Base-by-base conservation (phyloP, 2,888 invertebrate species). In the Encarsia formosa region DNA sequence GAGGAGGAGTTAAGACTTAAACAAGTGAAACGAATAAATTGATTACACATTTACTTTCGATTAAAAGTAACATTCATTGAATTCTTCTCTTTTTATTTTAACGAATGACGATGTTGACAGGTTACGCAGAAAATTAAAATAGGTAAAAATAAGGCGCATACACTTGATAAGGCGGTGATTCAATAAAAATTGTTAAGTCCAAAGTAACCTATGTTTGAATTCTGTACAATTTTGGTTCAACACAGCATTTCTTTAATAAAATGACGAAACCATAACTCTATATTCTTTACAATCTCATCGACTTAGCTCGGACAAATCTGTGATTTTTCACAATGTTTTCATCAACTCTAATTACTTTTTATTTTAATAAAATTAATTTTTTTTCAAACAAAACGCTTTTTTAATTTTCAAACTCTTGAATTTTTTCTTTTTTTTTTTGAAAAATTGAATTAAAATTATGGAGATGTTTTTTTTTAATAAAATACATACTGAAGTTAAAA, bases 191-290 rank as follows among this genome's bases (percentile, higher is more conserved):
- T 38, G 26, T 53, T 53, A 51, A 42, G 50, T 57, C 50, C 50
- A 57, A 32, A 42, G 41, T 48, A 53, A 57, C 46, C 52, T 56
- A 49, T 42, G 34, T 35, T 52, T 49, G 49, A 39, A 52, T 52
- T 52, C 56, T 56, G 40, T 52, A 52, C 44, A 53, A 57, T 53
- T 57, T 57, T 57, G 56, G 56, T 57, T 50, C 38, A 57, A 57
- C 53, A 53, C 53, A 53, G 53, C 53, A 48, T 48, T 48, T 51
- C 26, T 47, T 29, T 43, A 34, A 15, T 47, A 34, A 40, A 40
- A 18, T 37, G 46, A 50, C 44, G 19, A 22, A 44, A 41, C 32
- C 41, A 45, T 43, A 38, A 32, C 44, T 26, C 35, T 26, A 15
- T 44, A 20, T 22, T 16, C 23, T 49, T 51, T 48, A 47, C 34